phyloP scores from a whole-genome alignment of 2,888 invertebrate species.

The Ceraclea dissimilis region DNA sequence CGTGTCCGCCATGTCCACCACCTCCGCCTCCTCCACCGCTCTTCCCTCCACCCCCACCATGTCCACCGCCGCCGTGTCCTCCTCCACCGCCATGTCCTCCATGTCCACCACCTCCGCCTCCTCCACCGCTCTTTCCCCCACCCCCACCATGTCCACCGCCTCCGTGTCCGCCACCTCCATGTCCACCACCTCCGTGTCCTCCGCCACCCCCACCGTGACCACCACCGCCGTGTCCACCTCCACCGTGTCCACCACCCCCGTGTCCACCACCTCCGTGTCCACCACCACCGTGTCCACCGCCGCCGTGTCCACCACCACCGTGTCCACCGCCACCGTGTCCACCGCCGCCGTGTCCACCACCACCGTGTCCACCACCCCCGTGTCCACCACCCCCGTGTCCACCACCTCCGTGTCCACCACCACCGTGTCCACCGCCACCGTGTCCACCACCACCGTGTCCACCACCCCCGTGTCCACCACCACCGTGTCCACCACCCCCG shows the following conservation, averaged over 20 bases:
- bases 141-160: background rate
- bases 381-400: constrained; percentile 14
- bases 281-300: constrained; percentile 3
- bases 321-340: constrained; percentile 8
- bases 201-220: constrained; percentile 9
- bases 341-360: constrained; percentile 5
- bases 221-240: constrained; percentile 2
- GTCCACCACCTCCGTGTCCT: background rate
- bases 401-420: background rate
- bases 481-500: constrained; percentile 6
- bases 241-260: constrained; percentile 10
- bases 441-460: constrained; percentile 6
- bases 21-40: constrained; percentile 4
- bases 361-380: constrained; percentile 13
- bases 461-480: constrained; percentile 4
- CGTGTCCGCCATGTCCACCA: constrained; percentile 3
- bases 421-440: constrained; percentile 9
- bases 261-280: constrained; percentile 13
- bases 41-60: background rate
- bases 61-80: constrained; percentile 7
- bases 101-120: constrained; percentile 11
- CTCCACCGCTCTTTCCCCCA: constrained; percentile 7
- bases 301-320: constrained; percentile 3
- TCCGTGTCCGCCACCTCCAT: constrained; percentile 5
- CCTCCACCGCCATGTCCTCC: constrained; percentile 2